Evolutionary conservation across 2,888 invertebrate species (phyloP).

Genomic region (Phengaris alcon): DNA sequence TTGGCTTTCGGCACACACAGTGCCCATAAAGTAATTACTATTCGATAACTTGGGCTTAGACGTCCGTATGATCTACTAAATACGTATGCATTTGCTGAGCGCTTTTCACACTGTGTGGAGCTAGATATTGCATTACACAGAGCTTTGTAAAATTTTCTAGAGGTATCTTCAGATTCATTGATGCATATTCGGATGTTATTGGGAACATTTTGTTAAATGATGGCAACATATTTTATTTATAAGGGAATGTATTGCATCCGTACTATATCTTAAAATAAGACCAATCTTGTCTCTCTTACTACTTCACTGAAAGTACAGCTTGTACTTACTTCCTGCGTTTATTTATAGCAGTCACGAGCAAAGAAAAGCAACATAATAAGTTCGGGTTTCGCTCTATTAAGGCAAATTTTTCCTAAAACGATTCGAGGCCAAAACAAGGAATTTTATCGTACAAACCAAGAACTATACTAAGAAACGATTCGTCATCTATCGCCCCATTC

Average conservation of each 20-base stretch:
- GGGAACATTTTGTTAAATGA: not conserved
- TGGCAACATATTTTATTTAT: not conserved
- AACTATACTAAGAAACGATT: slow-evolving; percentile 41
- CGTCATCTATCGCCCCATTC: slow-evolving; percentile 44
- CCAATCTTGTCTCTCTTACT: no score
- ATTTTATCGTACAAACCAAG: slow-evolving; percentile 11
- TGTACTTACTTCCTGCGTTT: not conserved
- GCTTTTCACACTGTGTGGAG: slow-evolving; percentile 23
- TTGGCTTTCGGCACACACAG: slow-evolving; percentile 42
- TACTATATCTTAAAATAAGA: no score
- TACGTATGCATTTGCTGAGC: slow-evolving; percentile 18
- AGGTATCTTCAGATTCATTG: not conserved
- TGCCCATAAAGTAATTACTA: slow-evolving; percentile 38
- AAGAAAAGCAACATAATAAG: slow-evolving; percentile 1
- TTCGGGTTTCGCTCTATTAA: not conserved
- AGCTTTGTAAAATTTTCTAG: slow-evolving; percentile 4
- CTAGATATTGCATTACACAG: slow-evolving; percentile 10
- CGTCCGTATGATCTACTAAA: slow-evolving; percentile 25
- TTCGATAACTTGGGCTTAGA: slow-evolving; percentile 30
- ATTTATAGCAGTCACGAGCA: slow-evolving; percentile 7
- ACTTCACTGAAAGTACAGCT: not conserved
- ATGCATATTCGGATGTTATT: slow-evolving; percentile 1
- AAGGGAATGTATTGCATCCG: no score
- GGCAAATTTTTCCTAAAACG: not conserved
- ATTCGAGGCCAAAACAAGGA: slow-evolving; percentile 6